Evolutionary conservation across 2,113 vertebrate species (phyloP).

Genomic region (Sylvia atricapilla): DNA sequence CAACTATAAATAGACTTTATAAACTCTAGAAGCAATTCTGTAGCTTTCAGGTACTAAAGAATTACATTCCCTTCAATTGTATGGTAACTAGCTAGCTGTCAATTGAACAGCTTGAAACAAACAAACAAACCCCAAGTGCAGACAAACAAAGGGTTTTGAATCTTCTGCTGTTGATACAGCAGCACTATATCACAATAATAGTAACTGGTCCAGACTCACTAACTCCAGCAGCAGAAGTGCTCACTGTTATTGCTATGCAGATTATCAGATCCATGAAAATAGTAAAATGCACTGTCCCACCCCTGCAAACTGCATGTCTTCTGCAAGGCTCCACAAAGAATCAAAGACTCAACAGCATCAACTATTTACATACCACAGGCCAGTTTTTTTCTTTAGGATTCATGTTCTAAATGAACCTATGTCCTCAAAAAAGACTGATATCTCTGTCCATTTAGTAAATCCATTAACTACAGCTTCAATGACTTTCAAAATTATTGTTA

Average conservation of each 20-base stretch:
- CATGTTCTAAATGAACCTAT: neutral
- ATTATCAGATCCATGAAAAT: neutral
- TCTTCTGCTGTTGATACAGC: neutral
- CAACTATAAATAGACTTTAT: neutral
- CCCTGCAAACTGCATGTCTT: neutral
- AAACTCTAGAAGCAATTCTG: neutral
- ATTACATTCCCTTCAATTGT: neutral
- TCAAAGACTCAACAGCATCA: neutral
- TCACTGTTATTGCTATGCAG: neutral
- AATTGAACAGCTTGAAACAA: neutral
- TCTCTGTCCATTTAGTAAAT: neutral
- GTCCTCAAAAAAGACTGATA: neutral
- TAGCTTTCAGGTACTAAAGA: neutral
- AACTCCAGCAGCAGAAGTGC: neutral
- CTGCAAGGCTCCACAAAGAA: neutral
- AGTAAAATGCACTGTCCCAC: neutral
- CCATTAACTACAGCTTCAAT: neutral
- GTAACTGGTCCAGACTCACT: neutral
- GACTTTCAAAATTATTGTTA: neutral
- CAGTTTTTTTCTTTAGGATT: neutral
- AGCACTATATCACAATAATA: neutral
- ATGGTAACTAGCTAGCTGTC: neutral
- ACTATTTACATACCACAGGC: neutral
- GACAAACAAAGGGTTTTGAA: neutral
- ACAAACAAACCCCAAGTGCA: neutral